A percentile compares a stretch with the other conserved stretches of the same genome.
phyloP scores from a whole-genome alignment of 2,113 vertebrate species.

The Rousettus leschenaultii region DNA sequence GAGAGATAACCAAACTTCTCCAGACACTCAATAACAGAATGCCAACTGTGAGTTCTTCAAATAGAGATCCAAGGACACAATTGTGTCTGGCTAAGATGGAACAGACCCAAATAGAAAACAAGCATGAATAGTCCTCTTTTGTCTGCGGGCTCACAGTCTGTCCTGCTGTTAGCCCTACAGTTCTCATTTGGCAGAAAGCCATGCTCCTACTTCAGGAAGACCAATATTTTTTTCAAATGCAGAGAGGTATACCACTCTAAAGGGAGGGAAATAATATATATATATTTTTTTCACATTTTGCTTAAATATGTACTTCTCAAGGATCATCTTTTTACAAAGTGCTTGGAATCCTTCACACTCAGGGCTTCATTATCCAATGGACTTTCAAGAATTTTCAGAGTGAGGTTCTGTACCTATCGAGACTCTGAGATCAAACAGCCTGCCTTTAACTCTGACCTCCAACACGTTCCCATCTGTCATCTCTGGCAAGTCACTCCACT shows the following conservation, averaged over 20 bases:
- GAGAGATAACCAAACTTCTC: conserved; percentile 55
- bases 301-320: not conserved
- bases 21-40: conserved; percentile 48
- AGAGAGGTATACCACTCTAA: not conserved
- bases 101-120: conserved; percentile 33
- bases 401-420: fast-evolving
- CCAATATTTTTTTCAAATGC: not conserved
- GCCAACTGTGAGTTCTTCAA: conserved; percentile 55
- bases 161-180: conserved; percentile 40
- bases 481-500: not conserved
- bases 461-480: not conserved
- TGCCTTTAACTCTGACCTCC: not conserved
- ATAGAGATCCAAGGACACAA: conserved; percentile 51
- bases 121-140: conserved; percentile 36
- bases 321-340: not conserved
- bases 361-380: not conserved
- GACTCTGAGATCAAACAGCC: not conserved
- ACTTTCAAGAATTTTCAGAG: not conserved
- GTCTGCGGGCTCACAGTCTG: conserved; percentile 36
- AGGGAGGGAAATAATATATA: not conserved
- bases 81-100: conserved; percentile 55
- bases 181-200: conserved; percentile 43
- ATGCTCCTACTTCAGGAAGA: not conserved
- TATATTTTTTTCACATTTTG: not conserved
- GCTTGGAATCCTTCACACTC: not conserved